Conservation (phyloP, 2,888 invertebrate genomes). For the Andrena flavipes region DNA sequence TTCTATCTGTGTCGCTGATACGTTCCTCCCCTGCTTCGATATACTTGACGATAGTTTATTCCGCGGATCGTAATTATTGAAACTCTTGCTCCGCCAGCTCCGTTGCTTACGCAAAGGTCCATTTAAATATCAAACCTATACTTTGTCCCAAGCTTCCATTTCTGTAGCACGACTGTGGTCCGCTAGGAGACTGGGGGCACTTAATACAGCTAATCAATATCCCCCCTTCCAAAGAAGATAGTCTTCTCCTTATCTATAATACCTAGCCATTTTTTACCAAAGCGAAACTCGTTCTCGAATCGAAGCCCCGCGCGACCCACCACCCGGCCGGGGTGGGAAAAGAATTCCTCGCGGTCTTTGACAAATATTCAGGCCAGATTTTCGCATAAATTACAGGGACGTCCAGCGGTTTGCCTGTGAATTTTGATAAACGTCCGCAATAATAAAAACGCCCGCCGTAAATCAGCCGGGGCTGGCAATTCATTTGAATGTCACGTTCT, state of each 20-base stretch:
- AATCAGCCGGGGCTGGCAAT: conserved; percentile 45
- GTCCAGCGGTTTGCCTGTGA: conserved; percentile 31
- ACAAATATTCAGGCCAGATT: conserved; percentile 25
- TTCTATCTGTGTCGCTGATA: conserved; percentile 2
- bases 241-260: conserved; percentile 1
- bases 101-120: too few species aligned
- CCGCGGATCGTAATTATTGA: not conserved
- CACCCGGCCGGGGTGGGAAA: not conserved
- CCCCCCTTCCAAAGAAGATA: not conserved
- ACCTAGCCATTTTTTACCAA: not conserved
- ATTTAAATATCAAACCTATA: not conserved
- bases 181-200: not conserved
- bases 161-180: not conserved
- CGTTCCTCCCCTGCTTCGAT: not conserved
- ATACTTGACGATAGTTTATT: conserved; percentile 38
- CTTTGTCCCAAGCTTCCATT: not conserved
- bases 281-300: not conserved
- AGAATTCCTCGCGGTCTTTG: conserved; percentile 1
- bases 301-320: not conserved
- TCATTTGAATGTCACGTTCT: conserved; percentile 16
- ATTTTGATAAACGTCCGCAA: conserved; percentile 35
- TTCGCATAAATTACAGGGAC: conserved; percentile 16
- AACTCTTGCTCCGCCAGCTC: not conserved
- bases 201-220: not conserved
- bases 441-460: conserved; percentile 45